Evolutionary conservation across 2,113 vertebrate species (phyloP), one percentile per base, ranked within the genome.

Genomic region (Dromiciops gliroides): DNA sequence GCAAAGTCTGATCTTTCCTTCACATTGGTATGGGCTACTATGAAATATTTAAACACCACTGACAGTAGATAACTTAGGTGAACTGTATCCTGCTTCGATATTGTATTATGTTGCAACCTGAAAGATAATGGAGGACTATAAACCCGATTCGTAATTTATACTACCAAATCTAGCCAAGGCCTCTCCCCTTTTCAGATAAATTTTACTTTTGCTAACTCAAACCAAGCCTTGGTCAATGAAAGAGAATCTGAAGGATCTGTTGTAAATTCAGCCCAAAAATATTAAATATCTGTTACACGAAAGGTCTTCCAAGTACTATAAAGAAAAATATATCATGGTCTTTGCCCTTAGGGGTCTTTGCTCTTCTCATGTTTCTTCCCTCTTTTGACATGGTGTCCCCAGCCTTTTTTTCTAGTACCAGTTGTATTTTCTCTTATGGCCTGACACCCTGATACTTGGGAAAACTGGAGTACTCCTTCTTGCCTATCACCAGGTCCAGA

Each of bases 21-120:
- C 8, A 51, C 93, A 37, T 89, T 44, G 47, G 51, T 26, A 67
- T 88, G 93, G 95, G 96, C 93, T 96, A 90, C 97, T 96, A 97
- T 95, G 96, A 98, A 97, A 96, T 98, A 89, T 16, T 96, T 96
- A 97, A 96, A 94, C 95, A 94, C 91, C 0, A 0, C 89, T 89
- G 96, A 97, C 95, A 95, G 89, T 92, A 93, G 95, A 93, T 96
- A 96, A 75, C 90, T 97, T 96, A 49, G 56, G 94, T 92, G 90
- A 48, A 75, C 95, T 51, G 51, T 95, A 94, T 96, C 97, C 97
- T 95, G 0, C 51, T 1, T 92, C 53, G 90, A 75, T 89, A 22
- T 19, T 90, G 88, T 90, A 91, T 97, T 92, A 93, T 90, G 94
- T 97, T 96, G 96, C 96, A 95, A 83, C 67, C n/a, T 83, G 67